Base-by-base conservation (phyloP, 1,140 invertebrate species). In the Ceratitis capitata region DNA sequence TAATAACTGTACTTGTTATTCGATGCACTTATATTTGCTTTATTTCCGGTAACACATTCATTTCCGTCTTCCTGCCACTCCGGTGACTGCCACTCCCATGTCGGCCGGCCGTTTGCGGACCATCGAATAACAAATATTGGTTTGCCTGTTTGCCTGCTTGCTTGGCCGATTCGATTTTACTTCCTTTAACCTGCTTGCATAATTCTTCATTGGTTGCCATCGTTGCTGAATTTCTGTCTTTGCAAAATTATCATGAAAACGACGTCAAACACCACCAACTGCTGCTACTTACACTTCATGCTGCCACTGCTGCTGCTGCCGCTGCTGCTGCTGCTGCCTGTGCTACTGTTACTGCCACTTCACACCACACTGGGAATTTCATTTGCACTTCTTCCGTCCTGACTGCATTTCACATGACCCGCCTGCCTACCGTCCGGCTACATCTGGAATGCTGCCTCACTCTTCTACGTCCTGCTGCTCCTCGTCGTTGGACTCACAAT, bases 181-280 rank as follows among this genome's bases (percentile, higher is more conserved):
- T 83, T 83, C 82, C 82, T 58, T 53, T 83, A 51, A 83, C 49
- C 82, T 53, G 47, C 82, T 53, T 53, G n/a, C 23, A 58, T 51
- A 83, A 83, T 58, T 83, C 82, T 51, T n/a, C n/a, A n/a, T n/a
- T n/a, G n/a, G 53, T 83, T 83, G 47, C 19, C 82, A 49, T 83
- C 82, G 42, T 58, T 47, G n/a, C 26, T 35, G 19, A 83, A 53
- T 83, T 83, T 58, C 53, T 53, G 42, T 83, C 82, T 53, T 39
- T 29, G 29, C 23, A 23, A 23, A 19, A 83, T 53, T 83, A 35
- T 51, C 82, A 47, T 74, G 16, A n/a, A 6, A n/a, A 56, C 51
- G 16, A 49, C 10, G 16, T 14, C 47, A 56, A n/a, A 56, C 51
- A 56, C 19, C 49, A 51, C 9, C 9, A 26, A 58, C 58, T 14